Percentiles rank a stretch among this genome's conserved stretches.
phyloP scores from a whole-genome alignment of 2,797 vertebrate genomes.

The Picus viridis region DNA sequence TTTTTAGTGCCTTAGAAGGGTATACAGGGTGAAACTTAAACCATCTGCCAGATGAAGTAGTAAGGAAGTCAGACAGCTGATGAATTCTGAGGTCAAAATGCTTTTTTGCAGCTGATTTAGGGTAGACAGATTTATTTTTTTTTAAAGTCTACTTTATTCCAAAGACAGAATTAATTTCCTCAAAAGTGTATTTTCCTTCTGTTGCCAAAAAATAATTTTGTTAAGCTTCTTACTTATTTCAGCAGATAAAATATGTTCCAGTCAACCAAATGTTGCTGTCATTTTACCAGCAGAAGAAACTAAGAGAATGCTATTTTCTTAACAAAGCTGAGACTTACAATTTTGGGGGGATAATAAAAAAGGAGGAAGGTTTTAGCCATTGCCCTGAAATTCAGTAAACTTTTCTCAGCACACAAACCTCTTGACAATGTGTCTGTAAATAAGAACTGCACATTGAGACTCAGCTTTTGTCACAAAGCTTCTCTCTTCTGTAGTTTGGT shows the following conservation, averaged over 20 bases:
- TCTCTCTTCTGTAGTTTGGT: neutral
- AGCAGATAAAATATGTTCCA: neutral
- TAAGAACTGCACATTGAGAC: neutral
- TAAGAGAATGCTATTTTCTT: neutral
- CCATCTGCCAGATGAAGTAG: neutral
- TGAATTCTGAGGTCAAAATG: neutral
- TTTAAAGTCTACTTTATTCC: neutral
- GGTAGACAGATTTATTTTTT: neutral
- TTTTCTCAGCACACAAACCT: neutral
- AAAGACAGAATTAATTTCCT: conserved; percentile 29
- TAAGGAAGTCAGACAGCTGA: neutral
- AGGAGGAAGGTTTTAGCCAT: neutral
- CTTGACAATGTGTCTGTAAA: neutral
- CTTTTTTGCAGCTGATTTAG: neutral
- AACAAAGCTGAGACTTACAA: neutral
- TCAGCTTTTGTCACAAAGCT: neutral
- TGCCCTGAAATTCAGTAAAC: neutral
- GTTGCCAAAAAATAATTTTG: neutral
- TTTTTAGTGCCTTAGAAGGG: neutral
- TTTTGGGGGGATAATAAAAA: neutral
- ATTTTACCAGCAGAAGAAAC: conserved; percentile 31
- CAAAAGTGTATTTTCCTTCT: conserved; percentile 28
- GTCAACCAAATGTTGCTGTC: neutral
- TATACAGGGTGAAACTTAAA: neutral
- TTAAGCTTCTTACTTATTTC: conserved; percentile 29